Percentiles rank a stretch among this genome's conserved stretches.
Conservation (phyloP, 2,888 invertebrate genomes). For the Acanthosepion lycidas region DNA sequence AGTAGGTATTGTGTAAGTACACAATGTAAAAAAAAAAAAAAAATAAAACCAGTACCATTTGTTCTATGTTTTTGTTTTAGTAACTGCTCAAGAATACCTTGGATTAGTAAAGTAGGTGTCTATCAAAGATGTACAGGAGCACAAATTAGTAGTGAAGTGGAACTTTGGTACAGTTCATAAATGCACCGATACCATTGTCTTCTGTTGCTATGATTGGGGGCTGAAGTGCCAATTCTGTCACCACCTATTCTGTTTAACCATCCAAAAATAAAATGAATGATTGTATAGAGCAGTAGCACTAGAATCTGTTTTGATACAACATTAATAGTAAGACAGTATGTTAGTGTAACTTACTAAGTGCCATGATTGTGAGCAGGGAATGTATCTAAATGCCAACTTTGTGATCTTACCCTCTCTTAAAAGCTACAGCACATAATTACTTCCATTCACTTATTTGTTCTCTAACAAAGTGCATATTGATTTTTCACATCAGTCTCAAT, state of each 20-base stretch:
- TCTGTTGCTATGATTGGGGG: neutral
- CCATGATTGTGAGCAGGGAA: slow-evolving; percentile 4
- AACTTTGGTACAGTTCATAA: neutral
- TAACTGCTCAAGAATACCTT: neutral
- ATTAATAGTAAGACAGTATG: neutral
- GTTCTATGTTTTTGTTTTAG: neutral
- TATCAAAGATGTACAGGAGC: neutral
- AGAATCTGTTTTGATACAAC: neutral
- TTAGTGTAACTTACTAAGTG: slow-evolving; percentile 10
- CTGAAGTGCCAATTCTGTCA: neutral
- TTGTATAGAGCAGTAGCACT: neutral
- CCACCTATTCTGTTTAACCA: neutral
- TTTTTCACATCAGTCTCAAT: slow-evolving; percentile 33
- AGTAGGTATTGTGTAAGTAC: neutral
- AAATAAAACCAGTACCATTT: neutral
- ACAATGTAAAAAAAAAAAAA: neutral
- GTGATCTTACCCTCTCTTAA: slow-evolving; percentile 17
- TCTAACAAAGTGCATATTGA: slow-evolving; percentile 33
- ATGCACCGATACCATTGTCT: neutral
- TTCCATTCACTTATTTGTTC: slow-evolving; percentile 33
- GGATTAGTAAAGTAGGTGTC: neutral
- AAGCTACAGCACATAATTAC: slow-evolving; percentile 20
- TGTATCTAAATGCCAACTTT: slow-evolving; percentile 9
- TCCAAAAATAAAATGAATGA: neutral
- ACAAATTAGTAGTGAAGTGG: neutral